Percentiles rank a stretch among this genome's conserved stretches.
These are phyloP conservation scores for Ephydatia muelleri DNA, from an alignment of 37 sponge, comb jelly and placozoan genomes.

Conservation along the genomic window DNA sequence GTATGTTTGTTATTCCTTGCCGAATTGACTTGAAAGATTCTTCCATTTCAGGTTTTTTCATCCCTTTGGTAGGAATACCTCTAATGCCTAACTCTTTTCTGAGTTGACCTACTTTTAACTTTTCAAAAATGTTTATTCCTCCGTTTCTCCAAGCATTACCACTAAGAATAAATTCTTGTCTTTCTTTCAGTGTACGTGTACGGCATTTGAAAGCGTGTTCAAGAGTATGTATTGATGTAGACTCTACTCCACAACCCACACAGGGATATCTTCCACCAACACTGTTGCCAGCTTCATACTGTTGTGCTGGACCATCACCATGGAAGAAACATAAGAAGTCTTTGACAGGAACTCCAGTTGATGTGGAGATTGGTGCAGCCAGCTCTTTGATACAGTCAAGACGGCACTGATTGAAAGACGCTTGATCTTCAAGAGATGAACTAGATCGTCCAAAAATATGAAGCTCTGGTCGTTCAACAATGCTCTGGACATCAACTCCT, in stretches of 20 bases:
- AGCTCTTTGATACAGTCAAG: neutral
- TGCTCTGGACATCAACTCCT: neutral
- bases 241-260: too few species aligned
- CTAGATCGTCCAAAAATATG: too few species aligned
- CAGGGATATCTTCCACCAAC: too few species aligned
- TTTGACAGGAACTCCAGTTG: too few species aligned
- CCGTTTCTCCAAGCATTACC: conserved; percentile 4
- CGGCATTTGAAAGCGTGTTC: neutral
- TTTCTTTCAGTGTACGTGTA: conserved; percentile 6
- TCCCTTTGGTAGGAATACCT: conserved; percentile 4
- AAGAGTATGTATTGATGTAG: conserved; percentile 19
- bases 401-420: neutral
- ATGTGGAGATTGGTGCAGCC: too few species aligned
- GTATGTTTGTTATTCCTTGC: too few species aligned
- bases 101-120: too few species aligned
- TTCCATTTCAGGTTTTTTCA: conserved; percentile 16
- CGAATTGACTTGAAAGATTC: too few species aligned
- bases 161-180: too few species aligned
- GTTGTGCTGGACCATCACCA: too few species aligned
- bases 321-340: too few species aligned
- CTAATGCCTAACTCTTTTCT: conserved; percentile 18
- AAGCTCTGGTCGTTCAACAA: conserved; percentile 11
- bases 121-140: neutral
- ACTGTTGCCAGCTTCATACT: too few species aligned
- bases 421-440: conserved; percentile 1